Percentiles rank a stretch among this genome's conserved stretches.
Evolutionary conservation across 2,113 vertebrate genomes (phyloP).

Genomic region (Daboia siamensis): DNA sequence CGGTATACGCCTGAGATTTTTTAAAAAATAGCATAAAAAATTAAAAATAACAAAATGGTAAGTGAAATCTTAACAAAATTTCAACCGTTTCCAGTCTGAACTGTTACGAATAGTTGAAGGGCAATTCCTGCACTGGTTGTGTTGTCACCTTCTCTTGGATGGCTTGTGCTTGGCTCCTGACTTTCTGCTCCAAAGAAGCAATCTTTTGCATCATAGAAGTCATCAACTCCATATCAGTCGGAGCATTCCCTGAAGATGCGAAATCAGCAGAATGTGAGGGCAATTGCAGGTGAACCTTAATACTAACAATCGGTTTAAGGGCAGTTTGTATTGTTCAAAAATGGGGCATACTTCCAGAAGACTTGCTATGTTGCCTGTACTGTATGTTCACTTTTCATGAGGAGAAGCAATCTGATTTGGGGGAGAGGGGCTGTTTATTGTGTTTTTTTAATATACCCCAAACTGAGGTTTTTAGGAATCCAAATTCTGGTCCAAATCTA

Average conservation of each 20-base stretch:
- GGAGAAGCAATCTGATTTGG: neutral
- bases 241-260: constrained; percentile 57
- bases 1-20: too few relatives aligned
- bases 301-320: neutral
- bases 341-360: neutral
- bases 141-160: constrained; percentile 75
- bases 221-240: constrained; percentile 64
- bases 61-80: neutral
- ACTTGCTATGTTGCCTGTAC: neutral
- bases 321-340: neutral
- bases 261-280: neutral
- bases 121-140: neutral
- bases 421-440: neutral
- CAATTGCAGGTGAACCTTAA: neutral
- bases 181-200: constrained; percentile 71
- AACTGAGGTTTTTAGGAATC: neutral
- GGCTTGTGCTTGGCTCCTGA: constrained; percentile 73
- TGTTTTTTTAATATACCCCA: neutral
- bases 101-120: neutral
- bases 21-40: neutral
- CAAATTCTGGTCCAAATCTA: neutral
- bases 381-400: neutral
- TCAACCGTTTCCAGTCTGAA: neutral
- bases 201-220: constrained; percentile 73
- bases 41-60: neutral